Evolutionary conservation across 2,797 vertebrate genomes (phyloP).

Genomic region (Antrozous pallidus): DNA sequence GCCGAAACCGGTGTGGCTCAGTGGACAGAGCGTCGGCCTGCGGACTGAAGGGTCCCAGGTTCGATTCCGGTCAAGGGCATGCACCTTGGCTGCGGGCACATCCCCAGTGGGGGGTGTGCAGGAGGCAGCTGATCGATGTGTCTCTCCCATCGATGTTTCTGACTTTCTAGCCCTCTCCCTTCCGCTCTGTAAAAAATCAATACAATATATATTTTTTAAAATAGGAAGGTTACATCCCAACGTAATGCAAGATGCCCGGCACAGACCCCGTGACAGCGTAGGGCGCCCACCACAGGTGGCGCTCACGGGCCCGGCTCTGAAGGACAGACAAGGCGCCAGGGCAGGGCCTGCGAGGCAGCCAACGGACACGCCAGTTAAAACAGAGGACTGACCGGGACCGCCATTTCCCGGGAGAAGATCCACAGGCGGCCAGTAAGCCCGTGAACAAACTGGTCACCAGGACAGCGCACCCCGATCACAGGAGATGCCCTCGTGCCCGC

Average conservation of each 20-base stretch:
- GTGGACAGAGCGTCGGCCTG: too few relatives aligned
- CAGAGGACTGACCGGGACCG: background rate
- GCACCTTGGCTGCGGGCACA: too few relatives aligned
- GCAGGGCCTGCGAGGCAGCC: background rate
- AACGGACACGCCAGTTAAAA: background rate
- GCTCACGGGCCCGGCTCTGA: background rate
- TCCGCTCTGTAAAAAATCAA: too few relatives aligned
- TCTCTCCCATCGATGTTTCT: too few relatives aligned
- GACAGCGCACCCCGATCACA: background rate
- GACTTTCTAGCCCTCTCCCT: too few relatives aligned
- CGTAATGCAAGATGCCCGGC: fast-evolving
- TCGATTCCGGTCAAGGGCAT: too few relatives aligned
- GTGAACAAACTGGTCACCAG: background rate
- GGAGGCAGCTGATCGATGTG: too few relatives aligned
- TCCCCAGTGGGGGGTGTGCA: too few relatives aligned
- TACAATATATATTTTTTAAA: too few relatives aligned
- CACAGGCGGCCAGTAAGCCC: background rate
- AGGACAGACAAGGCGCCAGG: background rate
- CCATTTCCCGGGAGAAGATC: background rate
- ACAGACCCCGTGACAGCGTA: background rate
- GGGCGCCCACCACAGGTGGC: background rate
- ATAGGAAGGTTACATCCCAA: background rate
- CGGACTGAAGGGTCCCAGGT: too few relatives aligned
- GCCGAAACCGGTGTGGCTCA: too few relatives aligned
- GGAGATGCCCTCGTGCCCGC: fast-evolving